These are phyloP conservation scores for Huso huso DNA, from an alignment of 2,797 vertebrate genomes.

Conservation along the genomic window DNA sequence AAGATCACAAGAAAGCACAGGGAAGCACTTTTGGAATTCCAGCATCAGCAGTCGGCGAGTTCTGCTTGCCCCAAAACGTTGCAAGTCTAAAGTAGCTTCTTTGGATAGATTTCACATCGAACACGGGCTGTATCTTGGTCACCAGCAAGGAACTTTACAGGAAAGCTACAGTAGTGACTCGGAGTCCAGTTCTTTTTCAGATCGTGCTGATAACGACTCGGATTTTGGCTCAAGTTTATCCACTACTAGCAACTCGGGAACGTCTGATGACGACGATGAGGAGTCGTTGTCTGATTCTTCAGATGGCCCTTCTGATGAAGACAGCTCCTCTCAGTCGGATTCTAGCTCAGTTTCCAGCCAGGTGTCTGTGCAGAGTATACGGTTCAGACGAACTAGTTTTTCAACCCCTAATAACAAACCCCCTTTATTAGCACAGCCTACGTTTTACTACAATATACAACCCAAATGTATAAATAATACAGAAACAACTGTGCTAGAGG, in stretches of 20 bases:
- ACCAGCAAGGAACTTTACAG: slow-evolving; percentile 54
- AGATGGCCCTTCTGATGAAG: slow-evolving; percentile 80
- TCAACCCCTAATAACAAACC: slow-evolving; percentile 50
- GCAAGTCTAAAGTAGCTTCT: slow-evolving; percentile 46
- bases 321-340: slow-evolving; percentile 84
- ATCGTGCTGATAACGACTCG: slow-evolving; percentile 77
- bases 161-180: slow-evolving; percentile 88
- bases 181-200: slow-evolving; percentile 83
- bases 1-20: slow-evolving; percentile 59
- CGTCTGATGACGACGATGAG: slow-evolving; percentile 77
- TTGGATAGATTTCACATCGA: slow-evolving; percentile 59
- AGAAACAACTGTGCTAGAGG: slow-evolving; percentile 26
- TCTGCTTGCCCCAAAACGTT: slow-evolving; percentile 62
- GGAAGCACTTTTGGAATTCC: slow-evolving; percentile 59
- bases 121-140: slow-evolving; percentile 56
- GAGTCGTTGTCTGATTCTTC: slow-evolving; percentile 77
- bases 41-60: slow-evolving; percentile 71
- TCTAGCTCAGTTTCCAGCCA: slow-evolving; percentile 90
- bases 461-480: slow-evolving; percentile 32
- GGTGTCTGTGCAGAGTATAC: slow-evolving; percentile 89
- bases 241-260: slow-evolving; percentile 79
- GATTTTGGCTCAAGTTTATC: slow-evolving; percentile 87
- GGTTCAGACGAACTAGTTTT: slow-evolving; percentile 85
- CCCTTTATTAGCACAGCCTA: slow-evolving; percentile 71
- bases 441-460: slow-evolving; percentile 73